Base-by-base conservation (phyloP, 2,113 vertebrate genomes). In the Rhea americana region DNA sequence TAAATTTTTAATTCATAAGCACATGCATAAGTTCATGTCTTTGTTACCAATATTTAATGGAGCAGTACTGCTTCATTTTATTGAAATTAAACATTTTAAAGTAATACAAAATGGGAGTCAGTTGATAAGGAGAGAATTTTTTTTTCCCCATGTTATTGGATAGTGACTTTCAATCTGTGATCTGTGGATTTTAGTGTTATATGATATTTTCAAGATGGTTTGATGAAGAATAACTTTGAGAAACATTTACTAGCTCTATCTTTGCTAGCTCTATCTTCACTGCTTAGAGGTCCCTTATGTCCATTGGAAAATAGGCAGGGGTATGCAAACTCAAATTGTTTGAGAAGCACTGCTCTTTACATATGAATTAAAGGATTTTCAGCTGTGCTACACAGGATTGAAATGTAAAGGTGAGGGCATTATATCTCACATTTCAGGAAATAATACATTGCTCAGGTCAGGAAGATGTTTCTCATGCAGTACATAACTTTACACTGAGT, bases 391-490 rank as follows among this genome's bases (percentile, higher is more conserved):
- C 71, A 21, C 4, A 48, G 61, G 51, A 88, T 95, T 95, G 67
- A 86, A 75, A 86, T 28, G 7, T 68, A 43, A 72, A 56, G 61
- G 82, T 95, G 88, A 88, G 85, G 91, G 39, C 21, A 65, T 41
- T 78, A 0, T 75, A 35, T 77, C 80, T 95, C 37, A 28, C 35
- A 32, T 91, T 94, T 94, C 83, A 80, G 76, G 72, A 96, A 93
- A 53, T 66, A 0, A 83, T 90, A 71, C 88, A 77, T 85, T 90
- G 19, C 13, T 43, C 5, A 51, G 72, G 20, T 75, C 80, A 86
- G 73, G 51, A 86, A 84, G 80, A 78, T 72, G n/a, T 83, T 94
- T 90, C 61, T 61, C 51, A 56, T 75, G 35, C 41, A 71, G 24
- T 51, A 56, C 80, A 32, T 82, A 32, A 78, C 47, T 93, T 83